Evolutionary conservation across 2,888 invertebrate species (phyloP).

Genomic region (Ochlodes sylvanus): DNA sequence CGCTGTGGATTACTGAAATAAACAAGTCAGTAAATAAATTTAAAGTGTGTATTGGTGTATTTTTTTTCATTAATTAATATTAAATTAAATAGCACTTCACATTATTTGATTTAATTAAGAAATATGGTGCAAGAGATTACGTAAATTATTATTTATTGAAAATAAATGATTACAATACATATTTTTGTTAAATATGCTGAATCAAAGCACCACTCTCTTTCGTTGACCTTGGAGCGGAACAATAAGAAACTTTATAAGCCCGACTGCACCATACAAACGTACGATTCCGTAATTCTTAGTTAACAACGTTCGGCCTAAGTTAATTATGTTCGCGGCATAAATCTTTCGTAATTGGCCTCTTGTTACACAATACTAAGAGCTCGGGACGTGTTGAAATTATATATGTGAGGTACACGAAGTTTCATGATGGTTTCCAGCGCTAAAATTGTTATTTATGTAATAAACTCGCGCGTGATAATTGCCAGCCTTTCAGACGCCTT

Average conservation of each 20-base stretch:
- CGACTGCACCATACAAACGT: constrained; percentile 51
- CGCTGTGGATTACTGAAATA: no score
- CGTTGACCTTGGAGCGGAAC: constrained; percentile 27
- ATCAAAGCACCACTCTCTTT: constrained; percentile 36
- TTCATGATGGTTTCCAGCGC: constrained; percentile 59
- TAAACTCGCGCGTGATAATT: constrained; percentile 51
- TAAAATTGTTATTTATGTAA: constrained; percentile 57
- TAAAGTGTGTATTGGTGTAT: no score
- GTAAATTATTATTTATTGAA: no score
- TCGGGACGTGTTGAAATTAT: constrained; percentile 82
- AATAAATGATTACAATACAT: no score
- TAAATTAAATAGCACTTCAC: no score
- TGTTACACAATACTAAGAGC: constrained; percentile 82
- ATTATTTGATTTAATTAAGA: no score
- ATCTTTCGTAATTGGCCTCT: constrained; percentile 85
- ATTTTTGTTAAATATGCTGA: background rate
- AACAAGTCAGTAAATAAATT: no score
- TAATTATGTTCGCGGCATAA: constrained; percentile 85
- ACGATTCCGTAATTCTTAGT: constrained; percentile 76
- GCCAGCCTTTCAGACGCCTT: constrained; percentile 39
- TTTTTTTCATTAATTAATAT: no score
- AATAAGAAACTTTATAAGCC: constrained; percentile 19
- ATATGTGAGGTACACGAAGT: constrained; percentile 77
- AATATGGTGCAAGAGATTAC: no score
- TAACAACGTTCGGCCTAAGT: constrained; percentile 83